Conservation (phyloP, 2,797 vertebrate species). For the Rhabdophis nuchalis region DNA sequence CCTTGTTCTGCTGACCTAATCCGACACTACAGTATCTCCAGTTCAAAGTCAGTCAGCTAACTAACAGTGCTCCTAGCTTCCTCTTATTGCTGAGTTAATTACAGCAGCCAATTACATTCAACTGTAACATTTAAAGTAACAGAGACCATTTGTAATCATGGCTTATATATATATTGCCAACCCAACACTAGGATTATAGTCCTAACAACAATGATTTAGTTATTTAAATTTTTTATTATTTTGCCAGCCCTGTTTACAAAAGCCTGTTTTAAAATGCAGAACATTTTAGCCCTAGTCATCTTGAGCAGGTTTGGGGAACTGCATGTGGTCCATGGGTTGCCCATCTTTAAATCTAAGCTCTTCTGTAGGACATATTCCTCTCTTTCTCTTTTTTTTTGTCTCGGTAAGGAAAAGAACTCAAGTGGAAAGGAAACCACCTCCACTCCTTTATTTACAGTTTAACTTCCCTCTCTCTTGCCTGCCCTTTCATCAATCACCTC, state of each 20-base stretch:
- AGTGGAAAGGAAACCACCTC: neutral
- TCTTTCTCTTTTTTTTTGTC: neutral
- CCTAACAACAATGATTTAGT: too few species aligned
- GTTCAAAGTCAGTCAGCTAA: too few species aligned
- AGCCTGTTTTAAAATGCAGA: neutral
- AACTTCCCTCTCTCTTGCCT: constrained; percentile 10
- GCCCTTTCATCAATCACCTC: constrained; percentile 5
- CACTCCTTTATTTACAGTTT: constrained; percentile 7
- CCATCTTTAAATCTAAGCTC: neutral
- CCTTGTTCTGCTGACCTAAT: too few species aligned
- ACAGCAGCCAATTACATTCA: too few species aligned
- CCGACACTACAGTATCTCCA: too few species aligned
- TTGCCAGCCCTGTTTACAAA: neutral
- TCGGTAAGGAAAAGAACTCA: neutral
- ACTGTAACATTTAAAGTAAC: too few species aligned
- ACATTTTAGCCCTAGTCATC: neutral
- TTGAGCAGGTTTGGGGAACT: neutral
- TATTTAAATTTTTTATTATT: neutral
- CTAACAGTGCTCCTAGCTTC: too few species aligned
- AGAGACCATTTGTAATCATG: too few species aligned
- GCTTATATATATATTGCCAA: too few species aligned
- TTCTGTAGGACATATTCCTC: neutral
- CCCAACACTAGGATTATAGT: too few species aligned
- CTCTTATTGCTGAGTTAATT: too few species aligned
- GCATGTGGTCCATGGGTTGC: neutral